Evolutionary conservation across 2,797 vertebrate genomes (phyloP), one percentile per base, ranked within the genome.

Genomic region (Dermochelys coriacea): DNA sequence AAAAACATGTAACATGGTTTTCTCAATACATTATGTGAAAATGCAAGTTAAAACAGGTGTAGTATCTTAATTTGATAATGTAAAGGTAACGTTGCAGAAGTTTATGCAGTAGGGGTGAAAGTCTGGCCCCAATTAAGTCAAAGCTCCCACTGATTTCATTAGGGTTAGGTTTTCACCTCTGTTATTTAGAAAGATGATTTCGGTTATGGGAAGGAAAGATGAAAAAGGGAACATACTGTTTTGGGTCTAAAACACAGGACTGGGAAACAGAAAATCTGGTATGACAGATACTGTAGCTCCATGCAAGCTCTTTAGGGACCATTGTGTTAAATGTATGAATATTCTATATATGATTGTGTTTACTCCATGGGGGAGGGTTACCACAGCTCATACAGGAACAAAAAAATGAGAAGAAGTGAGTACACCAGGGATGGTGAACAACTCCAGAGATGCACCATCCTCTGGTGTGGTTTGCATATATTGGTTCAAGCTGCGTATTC

Each of bases 61-160:
- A 15, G 59, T 8, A 54, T 90, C 90, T 91, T 75, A 68, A 86
- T 68, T 29, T 74, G 55, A 75, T 29, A 55, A 84, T 64, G 12
- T 57, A 77, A 80, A 64, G 2, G 23, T 74, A 81, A 41, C 59
- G 1, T 14, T 84, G 7, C 31, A 41, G 16, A 71, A 71, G 81
- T 80, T 74, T 90, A 52, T 59, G 8, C 59, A 55, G 84, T 1
- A 34, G 49, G 5, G 1, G n/a, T 47, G 8, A 91, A 93, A 89
- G 74, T 2, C 18, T 6, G 1, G 6, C 6, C 1, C 4, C 6
- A 54, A 11, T 0, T 89, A 77, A 14, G 25, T 47, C 11, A 85
- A 80, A 81, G 61, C 10, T 61, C 80, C 50, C 12, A 61, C 9
- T 10, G 57, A 15, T 3, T 4, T 8, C 1, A 5, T 71, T 27